phyloP scores from a whole-genome alignment of 2,113 vertebrate genomes.

The Symphodus melops region DNA sequence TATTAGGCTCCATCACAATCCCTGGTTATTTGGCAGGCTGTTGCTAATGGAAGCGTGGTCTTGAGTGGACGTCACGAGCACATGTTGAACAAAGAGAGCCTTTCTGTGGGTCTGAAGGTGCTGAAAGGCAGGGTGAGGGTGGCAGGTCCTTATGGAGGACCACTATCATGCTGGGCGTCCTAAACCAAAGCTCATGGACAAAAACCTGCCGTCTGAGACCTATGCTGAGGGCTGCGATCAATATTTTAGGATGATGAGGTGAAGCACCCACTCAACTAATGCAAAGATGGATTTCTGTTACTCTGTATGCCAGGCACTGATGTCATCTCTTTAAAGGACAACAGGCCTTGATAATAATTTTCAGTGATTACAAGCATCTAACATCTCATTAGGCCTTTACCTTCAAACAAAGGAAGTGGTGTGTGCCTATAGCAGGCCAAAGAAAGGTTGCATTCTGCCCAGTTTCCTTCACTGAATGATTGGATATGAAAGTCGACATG shows the following conservation, averaged over 20 bases:
- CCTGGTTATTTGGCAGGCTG: conserved; percentile 78
- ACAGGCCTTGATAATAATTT: conserved; percentile 35
- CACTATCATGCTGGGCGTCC: conserved; percentile 74
- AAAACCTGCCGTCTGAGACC: conserved; percentile 48
- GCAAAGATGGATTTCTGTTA: not conserved
- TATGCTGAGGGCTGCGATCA: conserved; percentile 17
- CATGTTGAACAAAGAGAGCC: conserved; percentile 79
- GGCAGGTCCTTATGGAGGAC: conserved; percentile 68
- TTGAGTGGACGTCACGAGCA: conserved; percentile 76
- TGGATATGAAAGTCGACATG: conserved; percentile 59
- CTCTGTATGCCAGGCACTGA: conserved; percentile 8
- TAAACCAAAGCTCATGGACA: conserved; percentile 59
- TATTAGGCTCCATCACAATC: conserved; percentile 82
- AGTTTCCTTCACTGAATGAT: conserved; percentile 67
- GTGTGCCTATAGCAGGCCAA: not conserved
- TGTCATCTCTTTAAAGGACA: conserved; percentile 20
- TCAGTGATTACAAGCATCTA: conserved; percentile 39
- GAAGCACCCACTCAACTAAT: conserved; percentile 1
- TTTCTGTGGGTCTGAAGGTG: conserved; percentile 81
- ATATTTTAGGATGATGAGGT: conserved; percentile 3
- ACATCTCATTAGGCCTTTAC: conserved; percentile 46
- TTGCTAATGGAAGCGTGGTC: conserved; percentile 78
- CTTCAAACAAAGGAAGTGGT: conserved; percentile 39
- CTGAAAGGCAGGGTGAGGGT: conserved; percentile 80
- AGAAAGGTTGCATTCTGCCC: conserved; percentile 5